Evolutionary conservation across 1,140 invertebrate genomes (phyloP), one percentile per base, ranked within the genome.

Genomic region (Ruditapes philippinarum): DNA sequence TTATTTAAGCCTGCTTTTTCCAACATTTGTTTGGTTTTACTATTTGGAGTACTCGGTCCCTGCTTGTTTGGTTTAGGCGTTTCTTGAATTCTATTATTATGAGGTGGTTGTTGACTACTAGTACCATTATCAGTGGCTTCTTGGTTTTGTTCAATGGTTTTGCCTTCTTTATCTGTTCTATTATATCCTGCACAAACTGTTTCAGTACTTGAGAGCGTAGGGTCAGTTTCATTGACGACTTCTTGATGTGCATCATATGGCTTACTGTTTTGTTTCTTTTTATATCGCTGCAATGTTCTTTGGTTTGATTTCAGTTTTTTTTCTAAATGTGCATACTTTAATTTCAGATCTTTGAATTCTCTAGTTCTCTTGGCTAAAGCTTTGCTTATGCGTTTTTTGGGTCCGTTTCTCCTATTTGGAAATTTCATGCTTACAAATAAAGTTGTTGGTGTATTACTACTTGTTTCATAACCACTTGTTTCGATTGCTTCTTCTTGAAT

Each of bases 331-430:
- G 45, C 1, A 60, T 11, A 74, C 14, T 51, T 74, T 38, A 19
- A 1, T 38, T 85, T 86, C 49, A 86, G 38, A 11, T 60, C 45
- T 38, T 86, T 78, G 36, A 51, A 40, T 76, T 74, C 51, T 76
- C 40, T 57, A 42, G 33, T 4, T 78, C 78, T 86, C 73, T 76
- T 86, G 3, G n/a, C 3, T 7, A 76, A n/a, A 25, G 83, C 49
- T 49, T 42, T 40, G 17, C 31, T n/a, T 22, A 78, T 33, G 14
- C 73, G 45, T 62, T 60, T 86, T 42, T 54, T 76, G 2, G 73
- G 68, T 40, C 83, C 83, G 78, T 86, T 86, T 86, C 33, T 40
- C 25, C 70, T 19, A 76, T 76, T 74, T 40, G 51, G 83, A 86
- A 86, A 86, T 17, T 0, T 36, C 73, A 74, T 74, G 14, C 62